Evolutionary conservation across 2,888 invertebrate genomes (phyloP).

Genomic region (Eupithecia centaureata): DNA sequence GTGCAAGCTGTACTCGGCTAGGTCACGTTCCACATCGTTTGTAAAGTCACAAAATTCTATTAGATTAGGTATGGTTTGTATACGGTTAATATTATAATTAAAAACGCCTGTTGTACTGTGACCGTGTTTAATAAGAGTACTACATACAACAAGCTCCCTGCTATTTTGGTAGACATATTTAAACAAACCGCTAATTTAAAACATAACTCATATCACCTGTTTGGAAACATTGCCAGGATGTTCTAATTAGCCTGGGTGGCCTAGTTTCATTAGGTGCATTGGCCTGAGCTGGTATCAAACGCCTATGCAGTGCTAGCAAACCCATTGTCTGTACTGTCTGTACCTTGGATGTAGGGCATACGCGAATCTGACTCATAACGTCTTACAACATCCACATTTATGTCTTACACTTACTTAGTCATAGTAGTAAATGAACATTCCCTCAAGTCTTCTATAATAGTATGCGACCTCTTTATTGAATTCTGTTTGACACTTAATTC

Average conservation of each 20-base stretch:
- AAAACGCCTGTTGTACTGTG: not conserved
- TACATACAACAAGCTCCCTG: not conserved
- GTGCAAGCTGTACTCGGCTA: slow-evolving; percentile 3
- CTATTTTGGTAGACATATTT: not conserved
- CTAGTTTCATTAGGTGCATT: slow-evolving; percentile 39
- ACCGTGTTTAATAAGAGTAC: not conserved
- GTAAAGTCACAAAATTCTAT: not conserved
- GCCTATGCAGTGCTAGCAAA: slow-evolving; percentile 26
- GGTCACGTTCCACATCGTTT: not conserved
- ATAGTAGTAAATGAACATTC: not conserved
- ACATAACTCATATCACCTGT: slow-evolving; percentile 31
- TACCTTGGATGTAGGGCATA: slow-evolving; percentile 26
- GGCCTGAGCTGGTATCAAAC: slow-evolving; percentile 40
- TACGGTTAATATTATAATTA: not conserved
- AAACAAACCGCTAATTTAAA: slow-evolving; percentile 1
- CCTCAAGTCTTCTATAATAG: not conserved
- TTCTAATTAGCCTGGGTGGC: slow-evolving; percentile 40
- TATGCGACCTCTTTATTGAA: not conserved
- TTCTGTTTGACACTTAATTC: not conserved
- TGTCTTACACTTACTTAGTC: not conserved
- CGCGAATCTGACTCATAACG: slow-evolving; percentile 27
- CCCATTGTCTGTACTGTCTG: slow-evolving; percentile 34
- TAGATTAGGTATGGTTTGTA: not conserved
- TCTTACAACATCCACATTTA: not conserved
- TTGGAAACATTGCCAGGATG: slow-evolving; percentile 42